Conservation (phyloP, 2,113 vertebrate species). For the Salvelinus sp. region DNA sequence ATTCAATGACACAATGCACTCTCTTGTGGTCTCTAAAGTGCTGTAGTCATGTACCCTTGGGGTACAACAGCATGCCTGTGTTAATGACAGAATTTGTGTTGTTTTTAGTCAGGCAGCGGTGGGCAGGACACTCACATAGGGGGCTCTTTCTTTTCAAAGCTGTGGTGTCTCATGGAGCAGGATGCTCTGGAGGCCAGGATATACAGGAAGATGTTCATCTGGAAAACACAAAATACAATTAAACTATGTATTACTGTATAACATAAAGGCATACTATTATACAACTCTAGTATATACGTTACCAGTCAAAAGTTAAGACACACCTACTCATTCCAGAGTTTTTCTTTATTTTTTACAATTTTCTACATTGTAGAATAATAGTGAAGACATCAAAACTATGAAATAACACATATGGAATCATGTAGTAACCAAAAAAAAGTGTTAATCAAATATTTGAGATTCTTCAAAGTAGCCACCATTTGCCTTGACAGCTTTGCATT, state of each 20-base stretch:
- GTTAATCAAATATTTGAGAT: too few species aligned
- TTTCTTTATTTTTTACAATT: too few species aligned
- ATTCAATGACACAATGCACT: background rate
- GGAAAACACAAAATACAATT: constrained; percentile 28
- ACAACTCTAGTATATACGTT: background rate
- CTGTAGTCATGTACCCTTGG: background rate
- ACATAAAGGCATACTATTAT: background rate
- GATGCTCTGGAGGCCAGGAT: constrained; percentile 83
- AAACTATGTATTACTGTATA: background rate
- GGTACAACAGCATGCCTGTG: background rate
- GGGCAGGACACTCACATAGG: constrained; percentile 79
- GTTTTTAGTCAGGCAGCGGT: background rate
- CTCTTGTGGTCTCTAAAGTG: background rate
- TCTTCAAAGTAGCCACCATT: too few species aligned
- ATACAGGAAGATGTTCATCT: constrained; percentile 89
- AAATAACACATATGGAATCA: too few species aligned
- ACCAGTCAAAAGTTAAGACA: background rate
- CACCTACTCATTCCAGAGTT: too few species aligned
- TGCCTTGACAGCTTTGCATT: too few species aligned
- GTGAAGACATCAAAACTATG: too few species aligned
- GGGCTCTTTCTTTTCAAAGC: constrained; percentile 86
- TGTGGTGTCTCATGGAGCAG: constrained; percentile 76
- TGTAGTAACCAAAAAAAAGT: too few species aligned
- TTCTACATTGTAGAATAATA: too few species aligned
- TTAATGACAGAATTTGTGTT: constrained; percentile 4